Percentiles rank a stretch among this genome's conserved stretches.
These are phyloP conservation scores for Nymphicus hollandicus DNA, from an alignment of 2,113 vertebrate genomes.

Conservation along the genomic window DNA sequence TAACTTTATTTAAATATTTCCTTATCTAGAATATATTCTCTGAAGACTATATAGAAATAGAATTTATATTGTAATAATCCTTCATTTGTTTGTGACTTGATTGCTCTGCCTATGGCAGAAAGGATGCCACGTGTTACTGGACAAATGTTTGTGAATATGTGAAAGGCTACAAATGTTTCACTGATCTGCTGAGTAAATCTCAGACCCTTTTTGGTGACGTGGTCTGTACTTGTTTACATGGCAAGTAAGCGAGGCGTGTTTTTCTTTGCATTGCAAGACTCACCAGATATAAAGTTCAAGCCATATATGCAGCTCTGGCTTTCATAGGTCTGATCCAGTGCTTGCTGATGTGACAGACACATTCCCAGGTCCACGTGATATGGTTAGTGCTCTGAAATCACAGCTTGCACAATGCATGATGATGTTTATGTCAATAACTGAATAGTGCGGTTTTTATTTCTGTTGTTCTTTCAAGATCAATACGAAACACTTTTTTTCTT, in stretches of 20 bases:
- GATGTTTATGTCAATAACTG: background rate
- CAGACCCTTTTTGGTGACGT: conserved; percentile 12
- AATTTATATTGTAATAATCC: too few relatives aligned
- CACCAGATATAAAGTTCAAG: background rate
- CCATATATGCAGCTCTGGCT: background rate
- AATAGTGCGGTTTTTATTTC: background rate
- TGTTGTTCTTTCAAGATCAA: background rate
- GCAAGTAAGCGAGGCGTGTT: background rate
- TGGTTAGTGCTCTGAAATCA: background rate
- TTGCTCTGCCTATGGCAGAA: background rate
- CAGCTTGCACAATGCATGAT: background rate
- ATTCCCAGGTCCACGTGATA: background rate
- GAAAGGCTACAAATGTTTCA: conserved; percentile 23
- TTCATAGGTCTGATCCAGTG: background rate
- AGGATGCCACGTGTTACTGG: background rate
- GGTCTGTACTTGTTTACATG: background rate
- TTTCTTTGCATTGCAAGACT: background rate
- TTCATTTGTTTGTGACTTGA: background rate
- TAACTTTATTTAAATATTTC: too few relatives aligned
- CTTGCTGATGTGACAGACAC: background rate
- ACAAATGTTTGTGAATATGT: conserved; percentile 36
- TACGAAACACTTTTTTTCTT: background rate
- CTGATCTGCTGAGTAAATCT: conserved; percentile 18
- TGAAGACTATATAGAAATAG: background rate
- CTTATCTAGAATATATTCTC: too few relatives aligned